A percentile compares a stretch with the other conserved stretches of the same genome.
phyloP scores from a whole-genome alignment of 2,113 vertebrate genomes.

The Clupea harengus region DNA sequence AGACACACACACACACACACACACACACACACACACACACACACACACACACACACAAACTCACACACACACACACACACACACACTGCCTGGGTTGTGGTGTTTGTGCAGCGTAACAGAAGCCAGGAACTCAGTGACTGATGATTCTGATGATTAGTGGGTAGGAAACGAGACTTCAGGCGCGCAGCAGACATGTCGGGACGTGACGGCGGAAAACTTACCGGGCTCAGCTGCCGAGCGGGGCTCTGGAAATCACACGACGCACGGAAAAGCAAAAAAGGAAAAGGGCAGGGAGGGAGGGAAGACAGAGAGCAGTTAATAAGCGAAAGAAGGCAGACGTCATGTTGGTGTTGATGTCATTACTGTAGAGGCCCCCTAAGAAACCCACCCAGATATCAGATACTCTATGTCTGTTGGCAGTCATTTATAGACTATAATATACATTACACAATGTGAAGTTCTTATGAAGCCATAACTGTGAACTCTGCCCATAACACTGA shows the following conservation, averaged over 20 bases:
- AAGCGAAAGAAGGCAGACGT: neutral
- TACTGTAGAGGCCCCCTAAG: neutral
- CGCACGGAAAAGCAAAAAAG: conserved; percentile 18
- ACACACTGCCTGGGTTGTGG: neutral
- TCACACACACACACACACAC: neutral
- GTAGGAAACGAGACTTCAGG: neutral
- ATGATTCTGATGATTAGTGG: conserved; percentile 26
- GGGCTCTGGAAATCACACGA: conserved; percentile 67
- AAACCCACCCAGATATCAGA: neutral
- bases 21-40: neutral
- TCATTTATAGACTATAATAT: no score
- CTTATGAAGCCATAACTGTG: no score
- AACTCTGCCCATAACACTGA: no score
- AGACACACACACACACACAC: neutral
- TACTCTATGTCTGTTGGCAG: neutral
- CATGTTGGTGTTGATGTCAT: neutral
- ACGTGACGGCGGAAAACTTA: conserved; percentile 61
- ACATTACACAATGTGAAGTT: no score
- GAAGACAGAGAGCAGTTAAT: neutral
- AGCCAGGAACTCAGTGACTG: conserved; percentile 19
- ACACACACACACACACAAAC: neutral
- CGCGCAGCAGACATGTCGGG: neutral
- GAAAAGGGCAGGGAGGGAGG: neutral
- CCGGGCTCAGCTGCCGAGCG: conserved; percentile 81
- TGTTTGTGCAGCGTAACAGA: neutral